Evolutionary conservation across 2,797 vertebrate species (phyloP), one percentile per base, ranked within the genome.

Genomic region (Chelidonichthys spinosus): DNA sequence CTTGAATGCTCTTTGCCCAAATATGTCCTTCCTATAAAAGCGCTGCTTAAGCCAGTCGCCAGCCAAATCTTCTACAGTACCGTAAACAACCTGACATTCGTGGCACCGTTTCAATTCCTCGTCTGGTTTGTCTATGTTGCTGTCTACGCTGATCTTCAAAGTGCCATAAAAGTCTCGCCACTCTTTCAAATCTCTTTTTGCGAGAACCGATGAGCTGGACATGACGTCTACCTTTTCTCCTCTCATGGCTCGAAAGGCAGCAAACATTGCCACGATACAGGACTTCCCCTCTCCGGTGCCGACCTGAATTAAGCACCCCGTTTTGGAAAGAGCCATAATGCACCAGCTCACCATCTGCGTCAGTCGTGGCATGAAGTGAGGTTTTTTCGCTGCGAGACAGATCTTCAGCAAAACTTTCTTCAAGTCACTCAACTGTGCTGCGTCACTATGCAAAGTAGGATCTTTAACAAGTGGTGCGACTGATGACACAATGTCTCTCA

Each of bases 261-360:
- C 92, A 82, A 93, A 93, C 92, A 94, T 93, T 0, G 92, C 92
- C 35, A 93, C 87, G 0, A 91, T 90, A 4, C 92, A 93, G 0
- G 93, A 92, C 83, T 94, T 93, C 1, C 89, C 92, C 60, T 93
- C 91, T 47, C 91, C 90, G 7, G 92, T 94, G 4, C 74, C 66
- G 9, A 93, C 85, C 67, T 94, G 91, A 53, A 94, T 66, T 37
- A 93, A 55, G 0, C 6, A 42, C 0, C 90, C 89, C 3, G 88
- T 76, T 37, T 60, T 0, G 4, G 92, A 92, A 33, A 90, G 89
- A 39, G 59, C 90, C 63, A 93, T 85, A 14, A 93, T 67, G 66
- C 90, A 89, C 90, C 84, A 93, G 79, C 89, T 91, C 68, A 94
- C 90, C 90, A 92, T 90, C 75, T 94, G 93, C 0, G 91, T 92